Evolutionary conservation across 2,888 invertebrate species (phyloP).

Genomic region (Dugesia japonica): DNA sequence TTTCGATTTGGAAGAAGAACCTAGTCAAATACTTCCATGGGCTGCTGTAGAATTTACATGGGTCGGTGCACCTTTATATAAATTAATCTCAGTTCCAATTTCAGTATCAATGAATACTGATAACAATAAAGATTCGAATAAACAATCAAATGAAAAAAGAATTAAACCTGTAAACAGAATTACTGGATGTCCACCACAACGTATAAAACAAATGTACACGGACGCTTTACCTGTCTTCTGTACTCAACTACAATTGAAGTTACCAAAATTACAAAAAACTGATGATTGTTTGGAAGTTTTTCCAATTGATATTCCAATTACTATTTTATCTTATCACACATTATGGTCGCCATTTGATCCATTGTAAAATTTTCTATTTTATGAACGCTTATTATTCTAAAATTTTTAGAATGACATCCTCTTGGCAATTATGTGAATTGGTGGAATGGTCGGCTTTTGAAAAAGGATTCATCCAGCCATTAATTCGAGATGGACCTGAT

Average conservation of each 20-base stretch:
- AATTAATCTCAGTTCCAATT: neutral
- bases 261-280: neutral
- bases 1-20: slow-evolving; percentile 27
- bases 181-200: neutral
- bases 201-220: neutral
- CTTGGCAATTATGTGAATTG: neutral
- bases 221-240: neutral
- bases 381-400: neutral
- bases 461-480: neutral
- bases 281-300: neutral
- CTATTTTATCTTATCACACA: neutral
- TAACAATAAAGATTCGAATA: neutral
- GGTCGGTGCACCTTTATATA: neutral
- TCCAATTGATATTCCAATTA: neutral
- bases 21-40: slow-evolving; percentile 14
- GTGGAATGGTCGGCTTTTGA: neutral
- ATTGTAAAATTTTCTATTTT: neutral
- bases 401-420: neutral
- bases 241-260: neutral
- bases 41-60: slow-evolving; percentile 27
- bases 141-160: neutral
- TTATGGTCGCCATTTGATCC: neutral
- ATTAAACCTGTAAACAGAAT: neutral
- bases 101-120: neutral
- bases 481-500: neutral